Percentiles rank a stretch among this genome's conserved stretches.
Conservation (phyloP, 2,888 invertebrate species). For the Dynastes grantii region DNA sequence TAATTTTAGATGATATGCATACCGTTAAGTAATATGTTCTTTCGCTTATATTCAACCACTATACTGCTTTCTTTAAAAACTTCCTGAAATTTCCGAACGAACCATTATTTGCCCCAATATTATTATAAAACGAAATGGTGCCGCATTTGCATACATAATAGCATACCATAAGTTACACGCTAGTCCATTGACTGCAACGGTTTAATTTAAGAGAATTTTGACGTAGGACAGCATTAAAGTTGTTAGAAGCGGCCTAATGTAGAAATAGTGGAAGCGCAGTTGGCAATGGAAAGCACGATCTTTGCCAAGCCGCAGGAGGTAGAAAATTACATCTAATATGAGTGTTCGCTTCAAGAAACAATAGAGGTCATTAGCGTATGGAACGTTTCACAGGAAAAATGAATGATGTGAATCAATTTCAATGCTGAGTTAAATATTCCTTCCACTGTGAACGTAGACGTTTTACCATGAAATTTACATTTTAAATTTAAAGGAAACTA, state of each 20-base stretch:
- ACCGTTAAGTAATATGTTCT: too few species aligned
- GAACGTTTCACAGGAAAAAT: constrained; percentile 36
- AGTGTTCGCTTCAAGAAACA: constrained; percentile 43
- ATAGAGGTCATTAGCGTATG: constrained; percentile 41
- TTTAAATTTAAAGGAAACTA: constrained; percentile 27
- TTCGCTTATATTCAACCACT: too few species aligned
- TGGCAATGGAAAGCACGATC: constrained; percentile 31
- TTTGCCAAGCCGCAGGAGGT: constrained; percentile 42
- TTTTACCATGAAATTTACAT: constrained; percentile 13
- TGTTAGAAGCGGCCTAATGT: constrained; percentile 34
- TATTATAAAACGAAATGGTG: too few species aligned
- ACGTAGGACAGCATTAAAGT: constrained; percentile 30
- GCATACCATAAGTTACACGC: constrained; percentile 5
- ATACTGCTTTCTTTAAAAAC: too few species aligned
- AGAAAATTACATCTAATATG: constrained; percentile 44
- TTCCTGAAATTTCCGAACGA: too few species aligned
- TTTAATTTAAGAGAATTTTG: constrained; percentile 30
- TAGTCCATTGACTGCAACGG: constrained; percentile 6
- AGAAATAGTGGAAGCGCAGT: constrained; percentile 27
- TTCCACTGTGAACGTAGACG: not conserved
- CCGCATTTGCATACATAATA: constrained; percentile 3
- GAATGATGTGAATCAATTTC: constrained; percentile 25
- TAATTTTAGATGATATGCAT: too few species aligned
- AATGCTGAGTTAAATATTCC: not conserved
- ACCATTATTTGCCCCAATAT: too few species aligned